Evolutionary conservation across 2,113 vertebrate genomes (phyloP).

Genomic region (Stercorarius parasiticus): DNA sequence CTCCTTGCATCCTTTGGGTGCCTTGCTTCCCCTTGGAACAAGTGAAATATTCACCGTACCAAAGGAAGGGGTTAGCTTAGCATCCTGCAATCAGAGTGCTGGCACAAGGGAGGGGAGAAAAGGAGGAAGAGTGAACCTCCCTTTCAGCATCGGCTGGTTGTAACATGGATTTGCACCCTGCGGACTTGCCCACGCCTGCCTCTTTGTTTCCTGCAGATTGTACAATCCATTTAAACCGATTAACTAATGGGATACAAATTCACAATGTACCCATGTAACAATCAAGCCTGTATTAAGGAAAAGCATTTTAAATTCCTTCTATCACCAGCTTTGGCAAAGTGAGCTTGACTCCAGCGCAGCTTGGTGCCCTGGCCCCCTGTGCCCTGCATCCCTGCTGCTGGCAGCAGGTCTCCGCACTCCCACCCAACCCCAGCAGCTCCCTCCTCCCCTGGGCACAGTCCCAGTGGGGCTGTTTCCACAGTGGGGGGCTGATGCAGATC

Average conservation of each 20-base stretch:
- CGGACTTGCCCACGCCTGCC: not conserved
- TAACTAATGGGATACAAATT: not conserved
- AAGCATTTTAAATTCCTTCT: not conserved
- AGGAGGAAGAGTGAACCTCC: not conserved
- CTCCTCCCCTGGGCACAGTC: not conserved
- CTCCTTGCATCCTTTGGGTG: not conserved
- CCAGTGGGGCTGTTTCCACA: fast-evolving
- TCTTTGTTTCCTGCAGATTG: constrained; percentile 12
- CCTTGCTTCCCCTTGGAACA: not conserved
- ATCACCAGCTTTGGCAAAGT: not conserved
- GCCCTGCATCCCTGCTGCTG: not conserved
- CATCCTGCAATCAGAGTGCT: not conserved
- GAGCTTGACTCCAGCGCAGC: not conserved
- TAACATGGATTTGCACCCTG: not conserved
- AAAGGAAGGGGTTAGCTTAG: not conserved
- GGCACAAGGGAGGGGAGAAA: not conserved
- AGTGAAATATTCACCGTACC: not conserved
- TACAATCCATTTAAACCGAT: not conserved
- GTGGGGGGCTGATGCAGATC: not conserved
- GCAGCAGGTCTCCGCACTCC: not conserved
- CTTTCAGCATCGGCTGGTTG: not conserved
- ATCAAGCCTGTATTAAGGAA: not conserved
- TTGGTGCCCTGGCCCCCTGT: not conserved
- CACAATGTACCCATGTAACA: not conserved
- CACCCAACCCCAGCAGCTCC: not conserved